These are phyloP conservation scores for Leptinotarsa rubiginosa DNA, from an alignment of 2,888 invertebrate genomes.

Conservation along the genomic window DNA sequence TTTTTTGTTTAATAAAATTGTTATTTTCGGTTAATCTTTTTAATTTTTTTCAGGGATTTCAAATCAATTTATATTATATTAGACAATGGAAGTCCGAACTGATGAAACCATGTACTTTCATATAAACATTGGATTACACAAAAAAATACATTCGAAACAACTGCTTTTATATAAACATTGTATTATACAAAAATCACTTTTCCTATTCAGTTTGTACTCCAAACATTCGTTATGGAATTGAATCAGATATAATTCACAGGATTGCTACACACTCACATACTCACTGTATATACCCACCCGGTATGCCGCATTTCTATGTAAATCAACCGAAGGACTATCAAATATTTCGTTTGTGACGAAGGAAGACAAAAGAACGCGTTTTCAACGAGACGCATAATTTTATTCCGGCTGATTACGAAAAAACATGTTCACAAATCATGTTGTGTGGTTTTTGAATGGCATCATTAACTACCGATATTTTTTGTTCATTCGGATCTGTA, in stretches of 20 bases:
- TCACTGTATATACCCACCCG: background rate
- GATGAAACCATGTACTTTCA: too few relatives aligned
- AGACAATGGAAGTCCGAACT: too few relatives aligned
- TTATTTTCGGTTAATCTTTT: too few relatives aligned
- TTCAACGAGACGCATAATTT: slow-evolving; percentile 31
- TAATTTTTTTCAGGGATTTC: too few relatives aligned
- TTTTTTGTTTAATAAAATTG: too few relatives aligned
- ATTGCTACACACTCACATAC: background rate
- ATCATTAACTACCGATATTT: slow-evolving; percentile 39
- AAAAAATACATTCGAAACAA: too few relatives aligned
- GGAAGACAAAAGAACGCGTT: slow-evolving; percentile 38
- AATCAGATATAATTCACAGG: background rate
- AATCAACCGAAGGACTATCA: slow-evolving; percentile 37
- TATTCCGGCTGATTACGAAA: slow-evolving; percentile 38
- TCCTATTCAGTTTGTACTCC: too few relatives aligned
- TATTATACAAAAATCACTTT: too few relatives aligned
- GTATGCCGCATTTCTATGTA: slow-evolving; percentile 40
- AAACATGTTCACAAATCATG: slow-evolving; percentile 38
- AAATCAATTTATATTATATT: too few relatives aligned
- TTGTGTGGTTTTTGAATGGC: slow-evolving; percentile 41
- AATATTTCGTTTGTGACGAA: slow-evolving; percentile 39
- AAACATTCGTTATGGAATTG: background rate
- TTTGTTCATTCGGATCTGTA: slow-evolving; percentile 27
- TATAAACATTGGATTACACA: too few relatives aligned
- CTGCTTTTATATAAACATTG: too few relatives aligned